Conservation (phyloP, 2,888 invertebrate genomes). For the Chymomyza procnemis region DNA sequence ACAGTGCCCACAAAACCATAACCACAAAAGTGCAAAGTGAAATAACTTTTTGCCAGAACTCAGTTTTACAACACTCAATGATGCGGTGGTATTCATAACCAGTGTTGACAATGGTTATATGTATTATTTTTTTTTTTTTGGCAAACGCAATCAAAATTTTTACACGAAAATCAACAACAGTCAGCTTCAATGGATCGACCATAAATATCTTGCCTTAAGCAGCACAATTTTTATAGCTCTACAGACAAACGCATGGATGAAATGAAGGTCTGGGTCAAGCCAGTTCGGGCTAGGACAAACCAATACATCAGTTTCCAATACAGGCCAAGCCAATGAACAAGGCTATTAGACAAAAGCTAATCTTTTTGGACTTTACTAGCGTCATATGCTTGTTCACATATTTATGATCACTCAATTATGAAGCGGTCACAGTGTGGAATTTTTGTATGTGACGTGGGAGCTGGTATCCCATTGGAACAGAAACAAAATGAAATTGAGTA, state of each 20-base stretch:
- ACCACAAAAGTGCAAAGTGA: neutral
- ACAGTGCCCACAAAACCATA: neutral
- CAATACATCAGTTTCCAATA: too few species aligned
- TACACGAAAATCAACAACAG: neutral
- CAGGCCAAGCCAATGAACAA: neutral
- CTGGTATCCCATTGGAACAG: neutral
- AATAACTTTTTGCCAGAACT: neutral
- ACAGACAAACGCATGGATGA: neutral
- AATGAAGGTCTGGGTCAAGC: neutral
- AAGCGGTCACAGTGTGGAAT: neutral
- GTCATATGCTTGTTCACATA: constrained; percentile 41
- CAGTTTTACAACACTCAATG: neutral
- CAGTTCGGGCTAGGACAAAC: neutral
- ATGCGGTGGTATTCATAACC: constrained; percentile 14
- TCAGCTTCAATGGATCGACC: neutral
- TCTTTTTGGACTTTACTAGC: constrained; percentile 18
- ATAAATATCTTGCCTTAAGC: constrained; percentile 1
- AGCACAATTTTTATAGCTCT: constrained; percentile 1
- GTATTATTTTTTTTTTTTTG: too few species aligned
- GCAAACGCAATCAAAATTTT: constrained; percentile 11
- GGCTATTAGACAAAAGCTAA: constrained; percentile 17
- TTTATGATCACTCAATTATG: constrained; percentile 64
- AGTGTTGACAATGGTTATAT: constrained; percentile 22
- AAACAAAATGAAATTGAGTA: neutral
- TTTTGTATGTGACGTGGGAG: neutral